A percentile compares a stretch with the other conserved stretches of the same genome.
These are phyloP conservation scores for Cydia fagiglandana DNA, from an alignment of 1,140 invertebrate species.

Conservation along the genomic window DNA sequence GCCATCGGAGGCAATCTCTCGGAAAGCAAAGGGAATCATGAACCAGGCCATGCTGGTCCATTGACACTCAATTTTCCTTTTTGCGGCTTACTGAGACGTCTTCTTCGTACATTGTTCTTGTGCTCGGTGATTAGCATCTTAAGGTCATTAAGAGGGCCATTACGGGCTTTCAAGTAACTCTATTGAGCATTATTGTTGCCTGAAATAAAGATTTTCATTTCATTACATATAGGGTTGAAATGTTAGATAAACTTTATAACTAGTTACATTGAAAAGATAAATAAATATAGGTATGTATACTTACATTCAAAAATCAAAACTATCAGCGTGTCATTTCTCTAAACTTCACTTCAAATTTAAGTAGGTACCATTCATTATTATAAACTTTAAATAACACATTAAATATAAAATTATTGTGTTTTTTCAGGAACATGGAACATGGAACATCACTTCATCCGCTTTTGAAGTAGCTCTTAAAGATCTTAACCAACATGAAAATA, in stretches of 20 bases:
- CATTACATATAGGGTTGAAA: neutral
- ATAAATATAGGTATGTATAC: too few species aligned
- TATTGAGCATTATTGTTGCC: too few species aligned
- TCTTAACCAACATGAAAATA: neutral
- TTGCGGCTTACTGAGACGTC: slow-evolving; percentile 46
- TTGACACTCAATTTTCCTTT: slow-evolving; percentile 76
- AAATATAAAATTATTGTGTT: too few species aligned
- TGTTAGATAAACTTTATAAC: neutral
- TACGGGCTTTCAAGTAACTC: neutral
- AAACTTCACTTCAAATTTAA: too few species aligned
- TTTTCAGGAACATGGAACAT: too few species aligned
- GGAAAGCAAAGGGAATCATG: neutral
- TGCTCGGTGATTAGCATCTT: slow-evolving; percentile 10
- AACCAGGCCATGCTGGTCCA: slow-evolving; percentile 66
- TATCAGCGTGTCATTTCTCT: too few species aligned
- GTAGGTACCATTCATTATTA: too few species aligned
- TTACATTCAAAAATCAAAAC: neutral
- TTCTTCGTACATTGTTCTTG: slow-evolving; percentile 37
- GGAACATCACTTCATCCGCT: too few species aligned
- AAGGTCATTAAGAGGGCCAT: neutral
- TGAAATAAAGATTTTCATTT: too few species aligned
- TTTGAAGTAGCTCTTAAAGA: too few species aligned
- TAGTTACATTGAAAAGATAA: neutral
- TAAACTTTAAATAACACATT: too few species aligned
- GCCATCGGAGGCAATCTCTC: neutral